Base-by-base conservation (phyloP, 1,140 invertebrate genomes). In the Homarus americanus region DNA sequence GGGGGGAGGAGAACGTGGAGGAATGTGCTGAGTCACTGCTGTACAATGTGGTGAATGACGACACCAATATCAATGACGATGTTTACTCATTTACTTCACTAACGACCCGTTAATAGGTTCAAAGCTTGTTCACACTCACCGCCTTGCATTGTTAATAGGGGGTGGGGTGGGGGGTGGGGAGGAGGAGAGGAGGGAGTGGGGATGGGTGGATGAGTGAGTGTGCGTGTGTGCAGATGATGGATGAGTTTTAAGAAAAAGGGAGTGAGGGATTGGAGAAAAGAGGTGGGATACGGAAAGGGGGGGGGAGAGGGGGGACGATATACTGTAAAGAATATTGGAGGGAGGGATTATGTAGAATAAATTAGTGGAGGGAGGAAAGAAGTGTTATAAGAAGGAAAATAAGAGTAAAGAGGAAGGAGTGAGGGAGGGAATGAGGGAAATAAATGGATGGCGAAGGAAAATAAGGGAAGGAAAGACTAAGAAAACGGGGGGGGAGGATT, bases 141-240 rank as follows among this genome's bases (percentile, higher is more conserved):
- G 17, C 2, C 75, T 7, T 44, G 75, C 75, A 78, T 78, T 78
- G 75, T 78, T 12, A n/a, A n/a, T n/a, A 41, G 76, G 44, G 76
- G 73, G 20, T n/a, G 40, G 73, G 75, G 7, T n/a, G 2, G 41
- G 40, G 75, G 41, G 78, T 9, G 28, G 24, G 41, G 5, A 34
- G 72, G 38, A 0, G 0, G 38, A 28, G 72, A 20, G 20, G 72
- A 73, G 0, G 28, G 36, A 28, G 28, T 0, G 32, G 72, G 72
- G 72, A 75, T 9, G 24, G 53, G 12, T 36, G 38, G 28, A 34
- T 10, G 72, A 0, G 38, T 24, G 15, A 75, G 72, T n/a, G n/a
- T n/a, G n/a, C n/a, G n/a, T n/a, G n/a, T n/a, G n/a, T n/a, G n/a
- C n/a, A n/a, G n/a, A n/a, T n/a, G n/a, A n/a, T n/a, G n/a, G n/a